A percentile compares a stretch with the other conserved stretches of the same genome.
Evolutionary conservation across 2,888 invertebrate species (phyloP).

Genomic region (Caenorhabditis sinica): DNA sequence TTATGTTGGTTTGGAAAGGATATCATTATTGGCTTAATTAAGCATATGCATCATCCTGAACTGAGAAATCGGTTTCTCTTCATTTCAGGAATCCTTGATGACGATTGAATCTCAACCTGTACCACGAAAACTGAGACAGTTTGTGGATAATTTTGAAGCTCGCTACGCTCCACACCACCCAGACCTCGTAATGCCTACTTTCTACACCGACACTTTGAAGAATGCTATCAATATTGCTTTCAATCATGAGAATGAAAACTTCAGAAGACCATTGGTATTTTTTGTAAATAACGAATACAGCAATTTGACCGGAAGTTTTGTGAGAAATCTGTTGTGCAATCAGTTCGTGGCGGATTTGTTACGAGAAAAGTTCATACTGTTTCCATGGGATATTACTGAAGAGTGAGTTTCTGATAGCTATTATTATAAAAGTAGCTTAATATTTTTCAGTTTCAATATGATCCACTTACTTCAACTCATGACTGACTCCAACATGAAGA

Average conservation of each 20-base stretch:
- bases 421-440: not conserved
- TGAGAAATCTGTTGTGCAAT: conserved; percentile 6
- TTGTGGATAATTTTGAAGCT: not conserved
- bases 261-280: not conserved
- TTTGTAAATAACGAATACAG: conserved; percentile 25
- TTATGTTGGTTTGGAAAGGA: not conserved
- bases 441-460: conserved; percentile 10
- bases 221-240: conserved; percentile 7
- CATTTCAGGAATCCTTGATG: conserved; percentile 5
- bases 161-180: not conserved
- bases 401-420: too few relatives aligned
- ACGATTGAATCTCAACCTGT: not conserved
- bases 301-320: not conserved
- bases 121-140: not conserved
- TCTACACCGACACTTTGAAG: conserved; percentile 10
- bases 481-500: not conserved
- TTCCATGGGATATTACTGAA: conserved; percentile 37
- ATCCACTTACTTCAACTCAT: conserved; percentile 2
- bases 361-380: not conserved
- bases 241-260: not conserved
- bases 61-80: too few relatives aligned
- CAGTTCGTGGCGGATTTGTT: not conserved
- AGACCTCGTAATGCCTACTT: not conserved
- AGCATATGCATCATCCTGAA: too few relatives aligned
- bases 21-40: too few relatives aligned